A percentile compares a stretch with the other conserved stretches of the same genome.
Conservation (phyloP, 2,888 invertebrate species). For the Acanthosepion esculentum region DNA sequence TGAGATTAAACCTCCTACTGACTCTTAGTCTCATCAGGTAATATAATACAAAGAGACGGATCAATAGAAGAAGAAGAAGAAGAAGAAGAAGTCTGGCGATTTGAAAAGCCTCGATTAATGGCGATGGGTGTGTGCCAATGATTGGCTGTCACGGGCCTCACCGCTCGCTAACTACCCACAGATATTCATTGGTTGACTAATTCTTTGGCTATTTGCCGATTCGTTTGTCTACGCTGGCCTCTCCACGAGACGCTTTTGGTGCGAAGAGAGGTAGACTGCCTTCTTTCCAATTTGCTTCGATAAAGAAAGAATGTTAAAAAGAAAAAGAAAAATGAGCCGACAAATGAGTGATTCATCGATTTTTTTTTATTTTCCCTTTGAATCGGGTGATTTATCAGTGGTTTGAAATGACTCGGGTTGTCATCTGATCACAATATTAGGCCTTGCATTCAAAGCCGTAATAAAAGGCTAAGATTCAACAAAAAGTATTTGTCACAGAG, state of each 20-base stretch:
- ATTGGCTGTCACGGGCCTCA: not conserved
- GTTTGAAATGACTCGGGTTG: not conserved
- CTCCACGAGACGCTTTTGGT: not conserved
- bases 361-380: not conserved
- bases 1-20: not conserved
- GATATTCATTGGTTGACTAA: not conserved
- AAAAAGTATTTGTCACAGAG: no score
- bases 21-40: no score
- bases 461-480: no score
- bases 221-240: not conserved
- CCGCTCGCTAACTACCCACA: slow-evolving; percentile 18
- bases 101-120: not conserved
- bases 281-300: not conserved
- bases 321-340: not conserved
- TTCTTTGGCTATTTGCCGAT: not conserved
- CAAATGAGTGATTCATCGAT: not conserved
- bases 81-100: not conserved
- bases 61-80: not conserved
- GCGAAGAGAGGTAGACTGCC: not conserved
- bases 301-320: not conserved
- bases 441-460: no score
- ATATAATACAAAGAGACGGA: not conserved
- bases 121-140: not conserved
- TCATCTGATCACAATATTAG: not conserved
- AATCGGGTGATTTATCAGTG: not conserved